Evolutionary conservation across 1,140 invertebrate genomes (phyloP).

Genomic region (Pentalonia nigronervosa): DNA sequence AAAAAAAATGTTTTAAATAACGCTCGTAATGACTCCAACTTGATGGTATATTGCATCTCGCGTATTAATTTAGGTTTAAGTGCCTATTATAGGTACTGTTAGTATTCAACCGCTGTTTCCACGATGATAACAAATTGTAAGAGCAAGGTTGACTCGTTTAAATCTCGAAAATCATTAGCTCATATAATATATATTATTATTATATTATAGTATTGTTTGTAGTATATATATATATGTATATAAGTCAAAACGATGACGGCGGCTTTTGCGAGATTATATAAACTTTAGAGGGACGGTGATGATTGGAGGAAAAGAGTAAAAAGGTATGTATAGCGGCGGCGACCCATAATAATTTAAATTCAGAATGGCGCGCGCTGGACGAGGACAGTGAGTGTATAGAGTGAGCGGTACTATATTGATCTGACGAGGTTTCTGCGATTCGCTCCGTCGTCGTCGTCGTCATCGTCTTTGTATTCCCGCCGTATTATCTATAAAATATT

Average conservation of each 20-base stretch:
- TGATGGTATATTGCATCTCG: neutral
- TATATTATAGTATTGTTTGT: no score
- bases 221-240: neutral
- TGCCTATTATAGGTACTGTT: neutral
- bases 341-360: constrained; percentile 28
- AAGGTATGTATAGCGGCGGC: neutral
- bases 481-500: neutral
- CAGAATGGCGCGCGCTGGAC: neutral
- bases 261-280: neutral
- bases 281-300: neutral
- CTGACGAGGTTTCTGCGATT: neutral
- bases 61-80: neutral
- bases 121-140: neutral
- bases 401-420: constrained; percentile 32
- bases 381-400: neutral
- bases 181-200: no score
- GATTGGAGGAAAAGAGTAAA: neutral
- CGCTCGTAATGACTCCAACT: neutral
- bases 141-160: neutral
- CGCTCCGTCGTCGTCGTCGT: neutral
- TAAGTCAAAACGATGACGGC: no score
- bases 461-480: neutral
- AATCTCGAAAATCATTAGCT: neutral
- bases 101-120: neutral
- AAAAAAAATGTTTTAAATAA: neutral